These are phyloP conservation scores for Melanotaenia nigrans DNA, from an alignment of 2,797 vertebrate species.

Conservation along the genomic window DNA sequence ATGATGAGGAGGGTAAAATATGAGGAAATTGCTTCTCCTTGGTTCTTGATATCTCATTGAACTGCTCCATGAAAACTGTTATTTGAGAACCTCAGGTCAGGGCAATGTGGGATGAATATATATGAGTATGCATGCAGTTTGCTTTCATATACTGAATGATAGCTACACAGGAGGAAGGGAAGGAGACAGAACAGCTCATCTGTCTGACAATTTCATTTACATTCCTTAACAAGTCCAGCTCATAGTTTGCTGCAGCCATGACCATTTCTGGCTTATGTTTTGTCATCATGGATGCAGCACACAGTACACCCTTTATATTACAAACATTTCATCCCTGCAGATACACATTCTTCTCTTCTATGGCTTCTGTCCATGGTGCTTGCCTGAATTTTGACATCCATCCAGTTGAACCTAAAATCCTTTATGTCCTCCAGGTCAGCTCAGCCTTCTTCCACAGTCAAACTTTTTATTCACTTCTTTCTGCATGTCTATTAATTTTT, in stretches of 20 bases:
- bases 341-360: background rate
- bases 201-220: background rate
- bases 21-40: background rate
- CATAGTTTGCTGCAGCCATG: background rate
- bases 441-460: constrained; percentile 25
- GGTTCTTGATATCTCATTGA: constrained; percentile 1
- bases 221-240: background rate
- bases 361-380: background rate
- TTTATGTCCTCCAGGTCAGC: constrained; percentile 24
- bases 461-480: constrained; percentile 35
- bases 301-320: background rate
- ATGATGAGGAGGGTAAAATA: background rate
- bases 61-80: constrained; percentile 1
- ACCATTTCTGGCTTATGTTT: background rate
- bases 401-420: constrained; percentile 21
- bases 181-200: background rate
- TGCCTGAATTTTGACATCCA: constrained; percentile 14
- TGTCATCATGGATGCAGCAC: background rate
- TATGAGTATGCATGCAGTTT: background rate
- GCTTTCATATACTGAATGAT: background rate
- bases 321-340: background rate
- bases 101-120: background rate
- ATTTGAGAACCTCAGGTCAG: background rate
- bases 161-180: background rate
- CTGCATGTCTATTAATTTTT: constrained; percentile 44